These are phyloP conservation scores for Borostomias antarcticus DNA, from an alignment of 2,797 vertebrate genomes.

Conservation along the genomic window DNA sequence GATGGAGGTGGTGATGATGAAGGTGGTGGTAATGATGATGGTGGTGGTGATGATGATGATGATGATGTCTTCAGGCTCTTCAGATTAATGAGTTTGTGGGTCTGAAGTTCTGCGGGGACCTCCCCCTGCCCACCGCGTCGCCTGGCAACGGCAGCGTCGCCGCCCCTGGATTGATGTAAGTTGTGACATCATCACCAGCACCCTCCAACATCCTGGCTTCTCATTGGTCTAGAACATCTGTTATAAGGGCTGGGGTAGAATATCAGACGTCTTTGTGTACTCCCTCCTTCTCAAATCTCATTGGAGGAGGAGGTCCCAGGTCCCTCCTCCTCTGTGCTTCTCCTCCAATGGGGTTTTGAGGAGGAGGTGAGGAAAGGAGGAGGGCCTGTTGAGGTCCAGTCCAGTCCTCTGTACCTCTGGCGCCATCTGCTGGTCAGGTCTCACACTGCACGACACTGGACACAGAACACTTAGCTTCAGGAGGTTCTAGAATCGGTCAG, in stretches of 20 bases:
- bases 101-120: constrained; percentile 48
- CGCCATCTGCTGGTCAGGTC: constrained; percentile 7
- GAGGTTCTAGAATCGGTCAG: too few species aligned
- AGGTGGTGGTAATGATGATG: too few species aligned
- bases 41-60: constrained; percentile 7
- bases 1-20: too few species aligned
- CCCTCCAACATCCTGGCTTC: background rate
- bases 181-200: constrained; percentile 13
- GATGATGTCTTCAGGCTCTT: constrained; percentile 77
- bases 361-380: too few species aligned
- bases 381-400: background rate
- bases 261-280: too few species aligned
- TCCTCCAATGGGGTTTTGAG: too few species aligned
- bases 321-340: too few species aligned
- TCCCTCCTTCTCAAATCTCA: too few species aligned
- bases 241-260: too few species aligned
- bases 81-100: constrained; percentile 82
- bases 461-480: background rate
- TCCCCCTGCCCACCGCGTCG: background rate
- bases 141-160: background rate
- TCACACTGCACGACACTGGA: background rate
- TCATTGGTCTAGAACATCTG: background rate
- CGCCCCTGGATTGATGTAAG: constrained; percentile 40
- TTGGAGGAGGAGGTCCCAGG: too few species aligned
- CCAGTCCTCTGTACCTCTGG: background rate